phyloP scores from a whole-genome alignment of 2,888 invertebrate species.

The Clostera curtula region DNA sequence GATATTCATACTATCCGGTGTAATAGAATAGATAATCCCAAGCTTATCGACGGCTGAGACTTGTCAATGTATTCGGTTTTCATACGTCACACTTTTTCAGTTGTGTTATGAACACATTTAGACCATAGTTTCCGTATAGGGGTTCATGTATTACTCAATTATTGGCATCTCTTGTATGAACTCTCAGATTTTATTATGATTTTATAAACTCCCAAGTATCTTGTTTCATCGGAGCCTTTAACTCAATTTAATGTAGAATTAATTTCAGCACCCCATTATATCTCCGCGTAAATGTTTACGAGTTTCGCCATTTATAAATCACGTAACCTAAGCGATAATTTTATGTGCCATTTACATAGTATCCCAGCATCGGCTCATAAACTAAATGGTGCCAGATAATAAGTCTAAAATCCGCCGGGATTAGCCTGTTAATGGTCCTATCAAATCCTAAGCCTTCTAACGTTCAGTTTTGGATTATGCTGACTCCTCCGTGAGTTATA shows the following conservation, averaged over 20 bases:
- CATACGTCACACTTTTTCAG: conserved; percentile 5
- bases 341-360: conserved; percentile 20
- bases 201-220: too few species aligned
- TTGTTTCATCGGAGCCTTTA: too few species aligned
- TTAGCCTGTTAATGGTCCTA: conserved; percentile 15
- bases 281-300: background rate
- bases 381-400: conserved; percentile 21
- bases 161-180: too few species aligned
- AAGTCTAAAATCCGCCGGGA: conserved; percentile 22
- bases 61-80: conserved; percentile 8
- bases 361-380: conserved; percentile 16
- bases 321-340: conserved; percentile 9
- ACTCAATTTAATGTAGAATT: background rate
- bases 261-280: background rate
- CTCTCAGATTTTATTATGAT: too few species aligned
- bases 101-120: too few species aligned
- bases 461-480: conserved; percentile 12
- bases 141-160: too few species aligned
- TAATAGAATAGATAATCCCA: conserved; percentile 37
- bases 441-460: conserved; percentile 15
- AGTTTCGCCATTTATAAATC: background rate
- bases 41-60: conserved; percentile 21
- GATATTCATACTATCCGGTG: conserved; percentile 22
- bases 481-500: conserved; percentile 15
- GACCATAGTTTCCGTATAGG: too few species aligned